Base-by-base conservation (phyloP, 1,140 invertebrate genomes). In the Grapholita molesta region DNA sequence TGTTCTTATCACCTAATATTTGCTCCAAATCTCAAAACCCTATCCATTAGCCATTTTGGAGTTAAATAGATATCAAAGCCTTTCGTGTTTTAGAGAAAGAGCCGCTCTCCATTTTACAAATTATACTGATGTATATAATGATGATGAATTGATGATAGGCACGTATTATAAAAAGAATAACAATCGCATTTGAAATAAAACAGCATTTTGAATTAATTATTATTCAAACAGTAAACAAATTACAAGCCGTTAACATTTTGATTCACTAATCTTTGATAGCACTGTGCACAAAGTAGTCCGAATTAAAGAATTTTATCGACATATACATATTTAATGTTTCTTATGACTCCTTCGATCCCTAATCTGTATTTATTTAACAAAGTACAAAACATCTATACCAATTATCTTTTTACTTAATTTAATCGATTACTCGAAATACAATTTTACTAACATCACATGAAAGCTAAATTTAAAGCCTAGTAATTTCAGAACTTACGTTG, bases 401-500 rank as follows among this genome's bases (percentile, higher is more conserved):
- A 61, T 25, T 61, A 7, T 61, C 55, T 61, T n/a, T 1, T 6
- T 61, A 61, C 12, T 61, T 61, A 28, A 12, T 32, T 25, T 15
- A 23, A 61, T 12, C 12, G 23, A 24, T 7, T 25, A 61, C 55
- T 61, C n/a, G 24, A 28, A 21, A n/a, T 48, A 48, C 7, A 48
- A 48, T 48, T 48, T 21, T 48, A 21, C 28, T 28, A 61, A 61
- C 25, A 25, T 21, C 28, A 3, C 23, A 11, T 8, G 7, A 21
- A 21, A 48, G 15, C 42, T 48, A 48, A 4, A 64, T 66, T 92
- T 93, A 94, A 67, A 94, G 82, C 78, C 93, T 90, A 66, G 93
- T 94, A 67, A 93, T 93, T 89, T 94, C 93, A 65, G 93, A 93
- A 77, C 92, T 93, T 25, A 93, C 92, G 21, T 93, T 90, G 9